Evolutionary conservation across 2,888 invertebrate species (phyloP).

Genomic region (Platycnemis pennipes): DNA sequence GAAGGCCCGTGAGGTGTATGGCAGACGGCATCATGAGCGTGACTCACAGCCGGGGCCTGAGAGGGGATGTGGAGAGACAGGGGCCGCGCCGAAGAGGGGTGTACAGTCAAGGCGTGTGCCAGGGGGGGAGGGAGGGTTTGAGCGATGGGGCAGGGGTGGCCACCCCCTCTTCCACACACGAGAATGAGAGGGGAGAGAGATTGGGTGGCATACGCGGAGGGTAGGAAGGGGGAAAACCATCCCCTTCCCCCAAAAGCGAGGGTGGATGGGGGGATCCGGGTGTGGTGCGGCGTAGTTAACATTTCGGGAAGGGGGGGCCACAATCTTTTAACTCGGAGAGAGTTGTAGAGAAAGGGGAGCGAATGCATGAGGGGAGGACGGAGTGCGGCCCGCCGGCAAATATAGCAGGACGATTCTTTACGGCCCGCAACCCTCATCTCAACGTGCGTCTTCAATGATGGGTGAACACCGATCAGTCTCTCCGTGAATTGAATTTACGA

Average conservation of each 20-base stretch:
- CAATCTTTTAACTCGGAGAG: background rate
- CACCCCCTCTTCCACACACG: background rate
- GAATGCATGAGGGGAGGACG: background rate
- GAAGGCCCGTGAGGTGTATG: conserved; percentile 32
- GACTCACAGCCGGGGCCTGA: background rate
- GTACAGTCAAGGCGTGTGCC: background rate
- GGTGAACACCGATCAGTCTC: no score
- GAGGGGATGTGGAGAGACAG: background rate
- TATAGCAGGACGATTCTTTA: background rate
- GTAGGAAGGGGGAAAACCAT: background rate
- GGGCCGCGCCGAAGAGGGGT: background rate
- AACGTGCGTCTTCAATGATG: no score
- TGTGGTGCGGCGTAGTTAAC: background rate
- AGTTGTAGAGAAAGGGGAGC: background rate
- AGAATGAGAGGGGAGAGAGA: background rate
- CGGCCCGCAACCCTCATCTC: no score
- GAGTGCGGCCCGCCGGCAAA: background rate
- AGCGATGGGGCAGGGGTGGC: background rate
- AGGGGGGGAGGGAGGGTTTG: background rate
- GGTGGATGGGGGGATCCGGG: background rate
- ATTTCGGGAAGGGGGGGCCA: conserved; percentile 3
- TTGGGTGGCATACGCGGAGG: background rate
- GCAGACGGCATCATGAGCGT: conserved; percentile 4
- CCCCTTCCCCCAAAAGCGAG: background rate
- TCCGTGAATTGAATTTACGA: no score